These are phyloP conservation scores for Harpegnathos saltator DNA, from an alignment of 1,140 invertebrate species.

Conservation along the genomic window DNA sequence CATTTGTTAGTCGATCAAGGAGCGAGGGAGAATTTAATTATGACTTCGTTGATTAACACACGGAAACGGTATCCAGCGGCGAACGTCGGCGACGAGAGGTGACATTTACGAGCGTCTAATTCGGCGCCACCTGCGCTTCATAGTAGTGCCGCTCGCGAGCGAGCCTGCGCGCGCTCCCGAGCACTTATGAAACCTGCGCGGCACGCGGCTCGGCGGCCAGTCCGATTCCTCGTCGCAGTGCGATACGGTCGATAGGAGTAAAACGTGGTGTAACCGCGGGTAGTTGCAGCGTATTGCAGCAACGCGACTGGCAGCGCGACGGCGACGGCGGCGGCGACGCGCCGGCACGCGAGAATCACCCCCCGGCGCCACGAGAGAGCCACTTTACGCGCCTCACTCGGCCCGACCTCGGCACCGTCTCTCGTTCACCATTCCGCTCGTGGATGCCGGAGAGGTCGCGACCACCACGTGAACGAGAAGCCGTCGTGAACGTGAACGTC, in stretches of 20 bases:
- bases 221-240: slow-evolving; percentile 79
- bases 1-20: no score
- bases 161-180: slow-evolving; percentile 40
- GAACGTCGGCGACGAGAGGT: background rate
- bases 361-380: background rate
- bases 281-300: slow-evolving; percentile 66
- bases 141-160: slow-evolving; percentile 7
- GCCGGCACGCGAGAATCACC: slow-evolving; percentile 22
- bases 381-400: slow-evolving; percentile 26
- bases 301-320: no score
- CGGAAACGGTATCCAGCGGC: background rate
- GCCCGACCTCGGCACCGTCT: background rate
- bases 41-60: background rate
- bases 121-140: slow-evolving; percentile 66
- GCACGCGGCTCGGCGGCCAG: slow-evolving; percentile 72
- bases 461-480: slow-evolving; percentile 23
- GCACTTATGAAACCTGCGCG: slow-evolving; percentile 77
- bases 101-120: slow-evolving; percentile 14
- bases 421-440: slow-evolving; percentile 64
- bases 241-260: slow-evolving; percentile 80
- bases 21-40: background rate
- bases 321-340: slow-evolving; percentile 18
- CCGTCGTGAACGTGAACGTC: slow-evolving; percentile 9
- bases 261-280: slow-evolving; percentile 63
- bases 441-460: slow-evolving; percentile 62